These are phyloP conservation scores for Xestia rhomboidea DNA, from an alignment of 2,888 invertebrate genomes.

Conservation along the genomic window DNA sequence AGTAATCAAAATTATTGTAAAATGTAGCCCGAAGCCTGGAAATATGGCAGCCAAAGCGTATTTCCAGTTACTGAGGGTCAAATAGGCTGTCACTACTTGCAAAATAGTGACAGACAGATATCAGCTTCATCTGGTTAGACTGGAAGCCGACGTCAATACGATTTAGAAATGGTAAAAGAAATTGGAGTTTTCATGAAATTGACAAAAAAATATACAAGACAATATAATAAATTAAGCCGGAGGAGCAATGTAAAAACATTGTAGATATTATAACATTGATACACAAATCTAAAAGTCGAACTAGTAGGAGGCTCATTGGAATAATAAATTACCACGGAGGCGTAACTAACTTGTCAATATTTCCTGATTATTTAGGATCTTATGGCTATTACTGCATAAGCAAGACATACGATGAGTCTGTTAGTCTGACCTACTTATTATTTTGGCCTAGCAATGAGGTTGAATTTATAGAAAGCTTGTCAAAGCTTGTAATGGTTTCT, in stretches of 20 bases:
- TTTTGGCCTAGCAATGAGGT: conserved; percentile 1
- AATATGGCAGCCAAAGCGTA: neutral
- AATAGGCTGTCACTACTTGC: neutral
- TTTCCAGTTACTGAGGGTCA: neutral
- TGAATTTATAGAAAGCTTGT: neutral
- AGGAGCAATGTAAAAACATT: neutral
- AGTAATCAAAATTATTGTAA: neutral
- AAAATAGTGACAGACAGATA: neutral
- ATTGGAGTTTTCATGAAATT: neutral
- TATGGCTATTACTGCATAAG: conserved; percentile 27
- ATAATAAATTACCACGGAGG: conserved; percentile 33
- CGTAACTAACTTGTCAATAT: conserved; percentile 44
- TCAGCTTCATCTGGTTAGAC: neutral
- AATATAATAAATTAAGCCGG: neutral
- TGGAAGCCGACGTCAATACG: neutral
- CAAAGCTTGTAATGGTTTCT: neutral
- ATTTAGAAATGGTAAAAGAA: neutral
- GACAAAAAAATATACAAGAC: neutral
- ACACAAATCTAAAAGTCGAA: conserved; percentile 30
- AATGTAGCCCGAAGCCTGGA: neutral
- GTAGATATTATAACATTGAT: neutral
- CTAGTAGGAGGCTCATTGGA: conserved; percentile 15
- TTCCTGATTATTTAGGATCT: conserved; percentile 39
- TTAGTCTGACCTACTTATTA: conserved; percentile 31
- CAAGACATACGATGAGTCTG: conserved; percentile 23